phyloP scores from a whole-genome alignment of 1,140 invertebrate genomes.

The Tribolium madens region DNA sequence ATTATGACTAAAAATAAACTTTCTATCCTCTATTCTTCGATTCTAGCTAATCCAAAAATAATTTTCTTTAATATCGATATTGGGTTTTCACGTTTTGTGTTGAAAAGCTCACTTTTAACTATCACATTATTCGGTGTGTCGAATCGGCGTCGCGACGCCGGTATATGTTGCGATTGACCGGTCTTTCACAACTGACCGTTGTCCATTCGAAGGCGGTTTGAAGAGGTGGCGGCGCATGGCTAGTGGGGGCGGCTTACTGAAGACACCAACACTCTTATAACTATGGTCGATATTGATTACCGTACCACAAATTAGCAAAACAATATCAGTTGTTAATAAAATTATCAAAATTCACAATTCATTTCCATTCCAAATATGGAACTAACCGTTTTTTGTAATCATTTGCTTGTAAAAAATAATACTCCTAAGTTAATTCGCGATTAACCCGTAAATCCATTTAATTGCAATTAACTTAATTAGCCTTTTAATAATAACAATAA shows the following conservation, averaged over 20 bases:
- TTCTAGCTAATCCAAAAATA: slow-evolving; percentile 4
- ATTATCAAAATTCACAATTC: neutral
- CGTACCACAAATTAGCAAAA: slow-evolving; percentile 1
- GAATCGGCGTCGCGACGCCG: slow-evolving; percentile 33
- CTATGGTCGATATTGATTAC: slow-evolving; percentile 11
- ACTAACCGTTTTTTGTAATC: no score
- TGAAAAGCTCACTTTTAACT: neutral
- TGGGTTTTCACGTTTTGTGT: neutral
- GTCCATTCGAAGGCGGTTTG: slow-evolving; percentile 21
- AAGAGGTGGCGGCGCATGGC: slow-evolving; percentile 27
- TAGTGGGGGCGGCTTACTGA: slow-evolving; percentile 45
- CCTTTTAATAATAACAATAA: no score
- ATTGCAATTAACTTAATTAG: no score
- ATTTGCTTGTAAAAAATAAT: no score
- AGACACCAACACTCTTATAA: slow-evolving; percentile 61
- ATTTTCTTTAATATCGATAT: neutral
- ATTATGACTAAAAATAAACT: slow-evolving; percentile 22
- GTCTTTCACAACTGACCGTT: slow-evolving; percentile 40
- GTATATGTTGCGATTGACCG: neutral
- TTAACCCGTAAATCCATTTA: no score
- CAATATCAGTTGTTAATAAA: slow-evolving; percentile 4
- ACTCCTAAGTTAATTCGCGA: no score
- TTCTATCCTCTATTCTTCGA: neutral
- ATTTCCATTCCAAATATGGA: no score
- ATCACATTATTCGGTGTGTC: slow-evolving; percentile 7